Conservation (phyloP, 2,113 vertebrate species). For the Pterophyllum scalare region DNA sequence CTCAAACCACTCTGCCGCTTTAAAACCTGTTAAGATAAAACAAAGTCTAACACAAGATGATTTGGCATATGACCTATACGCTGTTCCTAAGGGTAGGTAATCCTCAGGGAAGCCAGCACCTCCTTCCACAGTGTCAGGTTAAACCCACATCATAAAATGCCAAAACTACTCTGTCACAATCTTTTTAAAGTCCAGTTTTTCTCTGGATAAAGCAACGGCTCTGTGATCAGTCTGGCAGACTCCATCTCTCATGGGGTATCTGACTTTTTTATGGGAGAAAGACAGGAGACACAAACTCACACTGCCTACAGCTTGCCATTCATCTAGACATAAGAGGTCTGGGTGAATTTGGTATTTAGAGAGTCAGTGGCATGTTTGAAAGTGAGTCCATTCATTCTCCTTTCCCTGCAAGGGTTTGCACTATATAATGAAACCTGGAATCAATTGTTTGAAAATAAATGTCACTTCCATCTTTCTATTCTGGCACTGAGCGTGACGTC, state of each 20-base stretch:
- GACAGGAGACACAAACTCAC: slow-evolving; percentile 52
- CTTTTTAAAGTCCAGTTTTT: slow-evolving; percentile 53
- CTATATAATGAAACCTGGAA: slow-evolving; percentile 50
- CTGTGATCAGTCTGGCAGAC: slow-evolving; percentile 57
- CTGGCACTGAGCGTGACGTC: slow-evolving; percentile 17
- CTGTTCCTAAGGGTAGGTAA: slow-evolving; percentile 23
- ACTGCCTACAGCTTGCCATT: slow-evolving; percentile 45
- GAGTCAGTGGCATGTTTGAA: slow-evolving; percentile 52
- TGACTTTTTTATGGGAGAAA: slow-evolving; percentile 44
- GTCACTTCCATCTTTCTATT: slow-evolving; percentile 15
- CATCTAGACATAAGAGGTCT: slow-evolving; percentile 55
- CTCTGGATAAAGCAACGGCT: slow-evolving; percentile 46
- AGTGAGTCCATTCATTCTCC: slow-evolving; percentile 55
- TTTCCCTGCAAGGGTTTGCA: slow-evolving; percentile 21
- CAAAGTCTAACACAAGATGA: background rate
- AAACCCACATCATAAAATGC: slow-evolving; percentile 56
- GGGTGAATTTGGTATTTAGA: slow-evolving; percentile 58
- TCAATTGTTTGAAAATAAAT: slow-evolving; percentile 29
- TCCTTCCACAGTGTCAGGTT: slow-evolving; percentile 36
- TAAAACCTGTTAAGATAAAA: background rate
- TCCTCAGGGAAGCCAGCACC: slow-evolving; percentile 12
- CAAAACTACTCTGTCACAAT: slow-evolving; percentile 55
- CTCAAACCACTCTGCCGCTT: background rate
- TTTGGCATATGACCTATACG: slow-evolving; percentile 28
- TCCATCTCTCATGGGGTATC: slow-evolving; percentile 40